phyloP scores from a whole-genome alignment of 2,113 vertebrate species.

The Gopherus evgoodei region DNA sequence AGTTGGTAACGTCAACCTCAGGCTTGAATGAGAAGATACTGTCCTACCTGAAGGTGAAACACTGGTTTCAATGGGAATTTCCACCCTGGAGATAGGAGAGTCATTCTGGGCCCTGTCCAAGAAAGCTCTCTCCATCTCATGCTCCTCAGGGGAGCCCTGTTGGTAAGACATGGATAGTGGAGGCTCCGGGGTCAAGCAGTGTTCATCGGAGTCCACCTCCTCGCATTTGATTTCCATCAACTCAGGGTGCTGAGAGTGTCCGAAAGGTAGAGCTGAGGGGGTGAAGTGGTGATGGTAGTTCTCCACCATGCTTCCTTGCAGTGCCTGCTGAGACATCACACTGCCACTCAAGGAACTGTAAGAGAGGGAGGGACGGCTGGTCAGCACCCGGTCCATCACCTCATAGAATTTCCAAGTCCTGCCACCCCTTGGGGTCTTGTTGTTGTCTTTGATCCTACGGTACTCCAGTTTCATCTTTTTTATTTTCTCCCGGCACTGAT shows the following conservation, averaged over 20 bases:
- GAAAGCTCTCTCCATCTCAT: constrained; percentile 75
- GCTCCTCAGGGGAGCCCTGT: constrained; percentile 85
- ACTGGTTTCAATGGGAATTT: constrained; percentile 76
- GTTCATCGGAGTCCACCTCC: constrained; percentile 84
- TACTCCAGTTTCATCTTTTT: constrained; percentile 97
- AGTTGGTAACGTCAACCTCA: neutral
- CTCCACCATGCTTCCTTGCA: constrained; percentile 75
- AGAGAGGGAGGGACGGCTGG: constrained; percentile 82
- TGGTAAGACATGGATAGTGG: constrained; percentile 79
- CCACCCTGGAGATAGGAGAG: constrained; percentile 74
- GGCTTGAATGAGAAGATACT: constrained; percentile 24
- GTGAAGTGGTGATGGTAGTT: constrained; percentile 71
- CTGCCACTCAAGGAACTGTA: constrained; percentile 81
- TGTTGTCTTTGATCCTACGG: constrained; percentile 88
- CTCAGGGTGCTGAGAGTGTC: constrained; percentile 81
- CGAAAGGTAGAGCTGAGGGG: constrained; percentile 79
- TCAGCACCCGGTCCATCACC: constrained; percentile 90
- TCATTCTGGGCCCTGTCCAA: constrained; percentile 69
- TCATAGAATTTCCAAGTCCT: constrained; percentile 92
- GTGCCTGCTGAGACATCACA: constrained; percentile 82
- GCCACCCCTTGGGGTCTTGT: constrained; percentile 80
- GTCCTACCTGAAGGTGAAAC: constrained; percentile 87
- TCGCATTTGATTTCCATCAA: constrained; percentile 88
- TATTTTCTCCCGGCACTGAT: constrained; percentile 92
- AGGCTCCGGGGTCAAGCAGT: constrained; percentile 78